Evolutionary conservation across 2,888 invertebrate genomes (phyloP), one percentile per base, ranked within the genome.

Genomic region (Diploptera punctata): DNA sequence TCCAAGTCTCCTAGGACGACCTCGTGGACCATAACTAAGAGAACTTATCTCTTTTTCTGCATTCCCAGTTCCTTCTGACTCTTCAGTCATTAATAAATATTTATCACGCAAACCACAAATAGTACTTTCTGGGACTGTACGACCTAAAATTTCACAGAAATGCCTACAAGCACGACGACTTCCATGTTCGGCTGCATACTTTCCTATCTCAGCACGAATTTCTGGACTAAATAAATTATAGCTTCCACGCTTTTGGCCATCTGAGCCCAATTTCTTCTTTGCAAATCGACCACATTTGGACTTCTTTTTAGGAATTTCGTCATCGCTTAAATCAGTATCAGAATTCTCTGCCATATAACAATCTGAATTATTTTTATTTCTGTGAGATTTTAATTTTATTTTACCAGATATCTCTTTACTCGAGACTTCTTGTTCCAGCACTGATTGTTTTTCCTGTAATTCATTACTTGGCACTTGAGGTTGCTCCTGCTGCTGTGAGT

Each of bases 181-280:
- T 7, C 79, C 79, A 67, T 79, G 77, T 29, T 79, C 78, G 21
- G 77, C 77, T 10, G 80, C 79, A 73, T 77, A 80, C 24, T 73
- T 73, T 29, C 77, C 78, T 31, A 78, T 75, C 75, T 78, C 75
- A 33, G 76, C 76, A n/a, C 78, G 72, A 21, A 77, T 68, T 73
- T 79, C 78, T 16, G 79, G 79, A 69, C 78, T 78, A 57, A 78
- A 79, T 3, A 77, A 76, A 4, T 77, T 76, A 74, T 80, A 80
- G 44, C 75, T 76, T 7, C 79, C 79, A 16, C 79, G 74, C 26
- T 67, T 73, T 21, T 74, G 67, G 1, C 57, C 57, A 57, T 5
- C 31, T n/a, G 65, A 65, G n/a, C 65, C 26, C 29, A n/a, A 13
- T 16, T 54, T 72, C 54, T 65, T 52, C 29, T 69, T 65, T 10